phyloP scores from a whole-genome alignment of 2,888 invertebrate genomes.

The Cantharis flavilabris region DNA sequence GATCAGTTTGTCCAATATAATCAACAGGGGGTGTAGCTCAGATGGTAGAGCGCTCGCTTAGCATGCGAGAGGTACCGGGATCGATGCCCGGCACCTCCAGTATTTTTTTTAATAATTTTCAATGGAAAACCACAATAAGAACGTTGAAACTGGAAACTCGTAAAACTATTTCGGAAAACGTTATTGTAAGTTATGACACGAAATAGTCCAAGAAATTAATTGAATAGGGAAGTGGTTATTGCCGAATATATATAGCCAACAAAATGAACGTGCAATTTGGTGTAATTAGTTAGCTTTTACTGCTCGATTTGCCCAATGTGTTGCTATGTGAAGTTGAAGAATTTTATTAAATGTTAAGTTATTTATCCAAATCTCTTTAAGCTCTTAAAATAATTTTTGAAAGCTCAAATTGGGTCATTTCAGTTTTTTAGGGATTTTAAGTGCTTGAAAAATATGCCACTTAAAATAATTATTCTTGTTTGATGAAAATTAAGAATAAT shows the following conservation, averaged over 20 bases:
- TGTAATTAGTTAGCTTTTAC: not conserved
- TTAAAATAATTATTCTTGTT: constrained; percentile 9
- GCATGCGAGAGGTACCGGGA: constrained; percentile 64
- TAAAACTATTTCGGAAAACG: not conserved
- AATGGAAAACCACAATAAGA: not conserved
- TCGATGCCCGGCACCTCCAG: constrained; percentile 58
- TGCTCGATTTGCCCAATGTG: not conserved
- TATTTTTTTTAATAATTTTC: not conserved
- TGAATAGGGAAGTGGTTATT: not conserved
- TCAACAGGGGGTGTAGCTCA: constrained; percentile 54
- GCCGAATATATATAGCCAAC: not conserved
- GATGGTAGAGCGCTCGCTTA: constrained; percentile 63
- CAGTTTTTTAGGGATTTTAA: not conserved
- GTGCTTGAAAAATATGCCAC: constrained; percentile 1
- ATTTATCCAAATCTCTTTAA: not conserved
- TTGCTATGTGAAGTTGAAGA: not conserved
- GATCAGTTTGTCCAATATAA: not conserved
- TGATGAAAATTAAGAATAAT: constrained; percentile 7
- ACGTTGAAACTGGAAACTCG: not conserved
- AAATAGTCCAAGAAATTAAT: not conserved
- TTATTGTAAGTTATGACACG: not conserved
- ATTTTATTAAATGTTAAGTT: not conserved
- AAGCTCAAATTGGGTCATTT: not conserved
- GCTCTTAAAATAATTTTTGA: not conserved
- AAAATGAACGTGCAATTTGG: not conserved